Conservation (phyloP, 2,113 vertebrate species). For the Mugil cephalus region DNA sequence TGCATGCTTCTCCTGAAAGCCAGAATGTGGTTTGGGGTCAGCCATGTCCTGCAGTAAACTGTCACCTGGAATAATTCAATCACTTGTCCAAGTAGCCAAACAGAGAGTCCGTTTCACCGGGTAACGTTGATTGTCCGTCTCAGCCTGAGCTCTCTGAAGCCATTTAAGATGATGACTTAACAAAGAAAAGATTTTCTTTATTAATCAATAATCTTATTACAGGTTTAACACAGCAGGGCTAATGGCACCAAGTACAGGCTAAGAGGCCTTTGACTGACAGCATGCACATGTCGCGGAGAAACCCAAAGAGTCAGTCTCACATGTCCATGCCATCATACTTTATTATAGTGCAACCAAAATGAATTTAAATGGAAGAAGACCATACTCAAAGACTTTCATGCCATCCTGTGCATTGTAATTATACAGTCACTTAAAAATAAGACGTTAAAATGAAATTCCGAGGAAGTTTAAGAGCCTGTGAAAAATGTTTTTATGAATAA, state of each 20-base stretch:
- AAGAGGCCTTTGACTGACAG: constrained; percentile 43
- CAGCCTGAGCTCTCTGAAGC: constrained; percentile 42
- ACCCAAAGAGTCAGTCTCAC: not conserved
- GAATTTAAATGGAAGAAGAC: too few relatives aligned
- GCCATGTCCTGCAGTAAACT: constrained; percentile 1
- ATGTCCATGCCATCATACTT: not conserved
- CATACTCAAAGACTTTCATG: not conserved
- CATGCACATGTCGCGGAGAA: not conserved
- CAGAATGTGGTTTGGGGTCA: not conserved
- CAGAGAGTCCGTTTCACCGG: constrained; percentile 17
- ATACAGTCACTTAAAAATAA: not conserved
- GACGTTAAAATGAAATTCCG: not conserved
- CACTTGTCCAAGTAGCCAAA: constrained; percentile 3
- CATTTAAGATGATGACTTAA: constrained; percentile 43
- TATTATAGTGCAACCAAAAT: too few relatives aligned
- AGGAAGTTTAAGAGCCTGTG: not conserved
- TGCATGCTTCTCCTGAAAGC: not conserved
- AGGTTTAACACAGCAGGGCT: constrained; percentile 51
- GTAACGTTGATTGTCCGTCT: constrained; percentile 24
- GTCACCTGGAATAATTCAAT: constrained; percentile 33
- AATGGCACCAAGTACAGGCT: constrained; percentile 48
- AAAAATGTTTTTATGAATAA: not conserved
- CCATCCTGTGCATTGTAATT: not conserved
- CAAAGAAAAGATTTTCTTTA: constrained; percentile 55
- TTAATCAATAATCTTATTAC: constrained; percentile 60